A percentile compares a stretch with the other conserved stretches of the same genome.
Evolutionary conservation across 2,797 vertebrate genomes (phyloP).

Genomic region (Pelobates cultripes): DNA sequence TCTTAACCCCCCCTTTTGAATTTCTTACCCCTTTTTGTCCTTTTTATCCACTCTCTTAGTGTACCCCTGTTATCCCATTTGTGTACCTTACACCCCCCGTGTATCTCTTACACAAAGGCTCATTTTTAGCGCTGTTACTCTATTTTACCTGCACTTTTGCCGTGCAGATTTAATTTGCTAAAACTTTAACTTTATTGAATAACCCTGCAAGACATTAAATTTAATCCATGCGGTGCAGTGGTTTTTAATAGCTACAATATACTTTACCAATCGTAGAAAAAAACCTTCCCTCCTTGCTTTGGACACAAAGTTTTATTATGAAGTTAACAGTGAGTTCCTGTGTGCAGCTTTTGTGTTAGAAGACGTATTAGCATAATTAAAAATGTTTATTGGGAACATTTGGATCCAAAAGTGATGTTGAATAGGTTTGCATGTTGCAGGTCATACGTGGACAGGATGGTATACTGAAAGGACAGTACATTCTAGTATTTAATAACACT

Average conservation of each 20-base stretch:
- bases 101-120: not conserved
- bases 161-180: too few relatives aligned
- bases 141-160: too few relatives aligned
- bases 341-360: not conserved
- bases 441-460: conserved; percentile 40
- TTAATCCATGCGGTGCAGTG: too few relatives aligned
- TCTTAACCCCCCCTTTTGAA: too few relatives aligned
- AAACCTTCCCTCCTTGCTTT: not conserved
- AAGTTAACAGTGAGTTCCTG: not conserved
- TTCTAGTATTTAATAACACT: not conserved
- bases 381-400: conserved; percentile 18
- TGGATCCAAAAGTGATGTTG: conserved; percentile 37
- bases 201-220: too few relatives aligned
- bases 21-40: too few relatives aligned
- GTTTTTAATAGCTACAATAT: not conserved
- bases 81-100: not conserved
- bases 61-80: not conserved
- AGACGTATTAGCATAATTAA: conserved; percentile 22
- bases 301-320: not conserved
- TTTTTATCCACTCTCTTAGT: too few relatives aligned
- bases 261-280: not conserved
- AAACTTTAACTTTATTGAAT: too few relatives aligned
- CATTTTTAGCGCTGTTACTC: not conserved
- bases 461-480: conserved; percentile 30
- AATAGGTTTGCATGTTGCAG: conserved; percentile 35